These are phyloP conservation scores for Anthophora plumipes DNA, from an alignment of 2,888 invertebrate genomes.

Conservation along the genomic window DNA sequence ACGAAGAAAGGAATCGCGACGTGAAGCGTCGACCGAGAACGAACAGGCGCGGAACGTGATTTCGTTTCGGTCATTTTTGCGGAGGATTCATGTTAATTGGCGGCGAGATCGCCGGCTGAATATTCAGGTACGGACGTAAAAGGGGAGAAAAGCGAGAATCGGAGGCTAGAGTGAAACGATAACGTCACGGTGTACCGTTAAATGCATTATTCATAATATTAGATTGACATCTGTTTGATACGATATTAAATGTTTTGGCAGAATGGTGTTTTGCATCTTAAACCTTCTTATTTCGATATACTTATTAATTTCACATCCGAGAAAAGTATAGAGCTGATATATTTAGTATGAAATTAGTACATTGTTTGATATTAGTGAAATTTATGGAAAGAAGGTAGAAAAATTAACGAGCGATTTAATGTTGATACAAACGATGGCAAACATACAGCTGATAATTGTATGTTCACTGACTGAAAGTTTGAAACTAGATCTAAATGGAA, in stretches of 20 bases:
- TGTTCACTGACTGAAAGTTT: too few relatives aligned
- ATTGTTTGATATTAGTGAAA: too few relatives aligned
- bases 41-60: slow-evolving; percentile 8
- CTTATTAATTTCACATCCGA: too few relatives aligned
- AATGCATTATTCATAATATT: slow-evolving; percentile 19
- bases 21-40: neutral
- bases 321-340: too few relatives aligned
- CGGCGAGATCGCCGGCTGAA: slow-evolving; percentile 16
- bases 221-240: neutral
- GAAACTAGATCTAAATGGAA: too few relatives aligned
- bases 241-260: too few relatives aligned
- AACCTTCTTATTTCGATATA: too few relatives aligned
- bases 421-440: too few relatives aligned
- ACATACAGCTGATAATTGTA: too few relatives aligned
- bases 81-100: slow-evolving; percentile 15
- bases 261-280: neutral
- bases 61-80: slow-evolving; percentile 23
- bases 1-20: slow-evolving; percentile 2
- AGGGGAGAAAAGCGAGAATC: slow-evolving; percentile 17
- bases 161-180: slow-evolving; percentile 16
- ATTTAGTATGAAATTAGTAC: too few relatives aligned
- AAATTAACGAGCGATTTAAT: too few relatives aligned
- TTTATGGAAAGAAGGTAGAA: too few relatives aligned
- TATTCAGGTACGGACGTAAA: slow-evolving; percentile 33
- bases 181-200: slow-evolving; percentile 16